These are phyloP conservation scores for Amblyopsis rosae DNA, from an alignment of 2,113 vertebrate genomes.

Conservation along the genomic window DNA sequence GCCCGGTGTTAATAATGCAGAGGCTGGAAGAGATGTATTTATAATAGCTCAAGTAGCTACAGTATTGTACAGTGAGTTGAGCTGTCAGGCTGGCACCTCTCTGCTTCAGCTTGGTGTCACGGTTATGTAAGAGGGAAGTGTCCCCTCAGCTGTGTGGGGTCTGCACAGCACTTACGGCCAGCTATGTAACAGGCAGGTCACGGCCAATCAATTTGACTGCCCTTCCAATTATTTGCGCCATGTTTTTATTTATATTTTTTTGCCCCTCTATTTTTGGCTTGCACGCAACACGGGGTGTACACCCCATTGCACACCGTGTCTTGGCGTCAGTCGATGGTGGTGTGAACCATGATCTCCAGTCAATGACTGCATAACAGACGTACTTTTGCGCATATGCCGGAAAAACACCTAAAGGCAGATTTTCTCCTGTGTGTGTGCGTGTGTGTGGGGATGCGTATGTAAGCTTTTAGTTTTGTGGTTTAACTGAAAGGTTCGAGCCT, in stretches of 20 bases:
- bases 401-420: slow-evolving; percentile 8
- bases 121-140: slow-evolving; percentile 50
- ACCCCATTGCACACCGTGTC: no score
- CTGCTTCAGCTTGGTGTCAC: slow-evolving; percentile 33
- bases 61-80: slow-evolving; percentile 23
- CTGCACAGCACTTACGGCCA: slow-evolving; percentile 39
- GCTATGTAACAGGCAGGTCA: slow-evolving; percentile 28
- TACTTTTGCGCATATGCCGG: slow-evolving; percentile 22
- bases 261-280: slow-evolving; percentile 13
- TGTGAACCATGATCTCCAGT: slow-evolving; percentile 39
- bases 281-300: slow-evolving; percentile 12
- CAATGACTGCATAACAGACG: slow-evolving; percentile 13
- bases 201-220: slow-evolving; percentile 12
- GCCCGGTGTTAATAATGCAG: no score
- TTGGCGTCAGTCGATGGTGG: slow-evolving; percentile 5
- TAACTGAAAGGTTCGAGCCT: slow-evolving; percentile 33
- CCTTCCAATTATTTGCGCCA: no score
- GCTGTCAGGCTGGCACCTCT: slow-evolving; percentile 29
- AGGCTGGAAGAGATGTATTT: neutral
- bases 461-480: neutral
- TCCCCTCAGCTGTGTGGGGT: slow-evolving; percentile 27
- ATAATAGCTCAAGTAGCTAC: no score
- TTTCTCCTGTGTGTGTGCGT: neutral
- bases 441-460: neutral
- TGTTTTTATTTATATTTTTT: neutral